Evolutionary conservation across 2,888 invertebrate genomes (phyloP), one percentile per base, ranked within the genome.

Genomic region (Capitulum mitella): DNA sequence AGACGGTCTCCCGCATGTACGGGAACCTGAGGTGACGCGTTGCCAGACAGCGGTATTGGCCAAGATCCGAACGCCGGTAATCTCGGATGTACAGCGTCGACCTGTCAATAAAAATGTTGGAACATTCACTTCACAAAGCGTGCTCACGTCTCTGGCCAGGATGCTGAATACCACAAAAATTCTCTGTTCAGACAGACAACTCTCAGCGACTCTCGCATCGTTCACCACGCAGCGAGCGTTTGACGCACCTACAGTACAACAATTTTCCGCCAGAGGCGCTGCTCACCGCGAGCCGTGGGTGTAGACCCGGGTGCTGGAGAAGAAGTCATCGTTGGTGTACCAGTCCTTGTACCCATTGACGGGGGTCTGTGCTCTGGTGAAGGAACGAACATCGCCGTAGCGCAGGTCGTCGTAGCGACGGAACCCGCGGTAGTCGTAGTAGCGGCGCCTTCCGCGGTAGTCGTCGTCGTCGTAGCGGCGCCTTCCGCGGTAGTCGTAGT

Each of bases 11-110:
- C 29, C 3, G 8, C 16, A 1, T 5, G 43, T 3, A 3, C 5
- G n/a, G 29, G 46, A 29, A n/a, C 43, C 0, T 1, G 46, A 43
- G 1, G 29, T 2, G n/a, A 6, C 75, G 34, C 5, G 29, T n/a
- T 1, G 43, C 75, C 46, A 26, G 14, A 5, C 75, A 75, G 16
- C 75, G 43, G 75, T 75, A 75, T 2, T 26, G 43, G 5, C 75
- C 75, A 0, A 29, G 5, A 46, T 75, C 75, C 16, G 29, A 2
- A n/a, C 16, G n/a, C 5, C 26, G n/a, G 29, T 46, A 40, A 29
- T 75, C 46, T 3, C 75, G 75, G 29, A 75, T n/a, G 75, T 75
- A 75, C 43, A 75, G 75, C 3, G 29, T 75, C 29, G 75, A 75
- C 29, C 75, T 75, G 75, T 19, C 8, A n/a, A 29, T 22, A n/a